Conservation (phyloP, 2,113 vertebrate species). For the Rhinoderma darwinii region DNA sequence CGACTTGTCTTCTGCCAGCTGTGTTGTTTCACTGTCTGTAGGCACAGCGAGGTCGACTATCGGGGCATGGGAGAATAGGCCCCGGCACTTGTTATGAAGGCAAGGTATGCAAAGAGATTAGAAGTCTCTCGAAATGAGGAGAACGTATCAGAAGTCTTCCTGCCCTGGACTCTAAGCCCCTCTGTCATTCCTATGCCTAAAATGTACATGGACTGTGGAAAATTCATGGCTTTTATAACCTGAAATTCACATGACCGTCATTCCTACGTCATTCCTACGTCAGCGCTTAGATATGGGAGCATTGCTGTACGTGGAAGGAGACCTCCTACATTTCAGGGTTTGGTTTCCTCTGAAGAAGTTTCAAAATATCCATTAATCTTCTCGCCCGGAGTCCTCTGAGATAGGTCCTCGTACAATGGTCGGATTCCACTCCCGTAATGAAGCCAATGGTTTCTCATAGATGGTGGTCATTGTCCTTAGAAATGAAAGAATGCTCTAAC, state of each 20-base stretch:
- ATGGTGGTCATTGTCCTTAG: no score
- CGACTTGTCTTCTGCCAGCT: background rate
- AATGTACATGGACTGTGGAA: background rate
- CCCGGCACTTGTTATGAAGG: constrained; percentile 3
- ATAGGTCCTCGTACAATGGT: no score
- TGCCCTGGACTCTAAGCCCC: background rate
- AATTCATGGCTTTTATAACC: background rate
- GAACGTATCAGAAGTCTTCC: background rate
- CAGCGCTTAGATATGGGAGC: no score
- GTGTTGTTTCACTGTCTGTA: constrained; percentile 42
- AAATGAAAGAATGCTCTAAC: no score
- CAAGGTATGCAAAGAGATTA: constrained; percentile 33
- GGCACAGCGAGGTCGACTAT: constrained; percentile 20
- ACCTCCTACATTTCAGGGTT: no score
- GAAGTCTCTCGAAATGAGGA: background rate
- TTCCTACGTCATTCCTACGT: background rate
- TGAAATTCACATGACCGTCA: background rate
- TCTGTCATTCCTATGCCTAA: background rate
- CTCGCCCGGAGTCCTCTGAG: no score
- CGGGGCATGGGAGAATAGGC: constrained; percentile 27
- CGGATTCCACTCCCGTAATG: no score
- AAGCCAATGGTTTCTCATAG: no score
- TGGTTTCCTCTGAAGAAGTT: no score
- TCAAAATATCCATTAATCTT: no score
- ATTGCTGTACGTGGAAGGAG: no score